Conservation (phyloP, 2,113 vertebrate genomes). For the Phylloscopus trochiloides region DNA sequence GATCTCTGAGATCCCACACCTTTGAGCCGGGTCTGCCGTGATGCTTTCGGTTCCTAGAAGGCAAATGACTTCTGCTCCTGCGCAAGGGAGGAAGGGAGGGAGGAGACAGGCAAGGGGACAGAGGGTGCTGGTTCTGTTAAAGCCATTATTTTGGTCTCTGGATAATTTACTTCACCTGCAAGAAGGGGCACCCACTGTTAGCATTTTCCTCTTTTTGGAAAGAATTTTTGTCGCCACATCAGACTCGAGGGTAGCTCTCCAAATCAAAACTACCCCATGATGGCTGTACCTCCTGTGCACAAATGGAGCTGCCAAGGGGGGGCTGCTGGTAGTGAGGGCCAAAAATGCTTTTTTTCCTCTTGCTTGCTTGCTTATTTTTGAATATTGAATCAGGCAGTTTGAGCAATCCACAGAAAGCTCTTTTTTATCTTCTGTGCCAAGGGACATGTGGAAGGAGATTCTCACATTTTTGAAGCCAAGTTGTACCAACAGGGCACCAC, state of each 20-base stretch:
- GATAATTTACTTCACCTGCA: not conserved
- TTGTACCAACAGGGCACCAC: not conserved
- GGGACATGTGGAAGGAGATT: not conserved
- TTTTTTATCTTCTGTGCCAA: not conserved
- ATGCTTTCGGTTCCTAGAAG: constrained; percentile 57
- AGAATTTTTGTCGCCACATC: not conserved
- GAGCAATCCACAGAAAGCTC: not conserved
- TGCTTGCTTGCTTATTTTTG: not conserved
- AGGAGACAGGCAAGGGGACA: not conserved
- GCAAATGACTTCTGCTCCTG: not conserved
- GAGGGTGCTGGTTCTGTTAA: not conserved
- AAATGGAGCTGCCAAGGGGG: not conserved
- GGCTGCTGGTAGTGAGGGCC: not conserved
- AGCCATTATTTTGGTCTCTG: not conserved
- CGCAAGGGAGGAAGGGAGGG: not conserved
- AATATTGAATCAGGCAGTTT: not conserved
- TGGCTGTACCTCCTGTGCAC: not conserved
- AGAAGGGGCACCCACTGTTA: not conserved
- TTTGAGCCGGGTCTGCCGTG: not conserved
- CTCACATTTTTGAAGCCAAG: not conserved
- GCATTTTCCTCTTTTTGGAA: not conserved
- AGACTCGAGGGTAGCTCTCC: not conserved
- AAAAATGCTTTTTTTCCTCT: not conserved
- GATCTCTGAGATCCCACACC: constrained; percentile 28
- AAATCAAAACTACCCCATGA: not conserved